phyloP scores from a whole-genome alignment of 2,113 vertebrate species.

The Mus musculus region GRCm39 chr17:71486501-71487000 shows the following conservation, averaged over 20 bases:
- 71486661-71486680: neutral
- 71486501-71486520: neutral
- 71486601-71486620: neutral
- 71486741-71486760: neutral
- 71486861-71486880: neutral
- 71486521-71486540: neutral
- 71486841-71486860: neutral
- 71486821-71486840: neutral
- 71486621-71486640: neutral
- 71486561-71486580: neutral
- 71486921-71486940: neutral
- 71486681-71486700: neutral
- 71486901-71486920: neutral
- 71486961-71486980: neutral
- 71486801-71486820: neutral
- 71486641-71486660: neutral
- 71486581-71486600: neutral
- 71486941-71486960: neutral
- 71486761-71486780: neutral
- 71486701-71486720: neutral
- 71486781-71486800: neutral
- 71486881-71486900: neutral
- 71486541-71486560: neutral
- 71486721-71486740: neutral
- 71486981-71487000: too few relatives aligned